These are phyloP conservation scores for Nesometra sesokonis DNA, from an alignment of 35 echinoderm and acorn worm species.

Conservation along the genomic window DNA sequence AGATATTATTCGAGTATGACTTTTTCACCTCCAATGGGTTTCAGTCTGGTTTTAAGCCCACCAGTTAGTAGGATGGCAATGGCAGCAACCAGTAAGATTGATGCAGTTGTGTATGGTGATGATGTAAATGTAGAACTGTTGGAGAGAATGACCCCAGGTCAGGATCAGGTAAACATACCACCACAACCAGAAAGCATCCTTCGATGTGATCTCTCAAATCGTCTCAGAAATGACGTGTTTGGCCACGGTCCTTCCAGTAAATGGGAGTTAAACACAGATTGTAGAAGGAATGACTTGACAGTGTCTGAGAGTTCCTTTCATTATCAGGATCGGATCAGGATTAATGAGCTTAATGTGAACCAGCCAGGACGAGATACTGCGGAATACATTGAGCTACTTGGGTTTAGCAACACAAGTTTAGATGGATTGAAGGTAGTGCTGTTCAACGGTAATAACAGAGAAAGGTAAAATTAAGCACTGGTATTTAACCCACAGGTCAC, in stretches of 20 bases:
- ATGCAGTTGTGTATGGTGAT: slow-evolving; percentile 38
- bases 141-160: background rate
- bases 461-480: too few relatives aligned
- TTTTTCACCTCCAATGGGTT: slow-evolving; percentile 28
- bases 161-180: background rate
- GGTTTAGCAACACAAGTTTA: background rate
- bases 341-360: slow-evolving; percentile 61
- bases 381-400: slow-evolving; percentile 50
- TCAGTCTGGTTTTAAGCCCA: slow-evolving; percentile 57
- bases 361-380: background rate
- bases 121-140: background rate
- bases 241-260: slow-evolving; percentile 41
- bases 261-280: slow-evolving; percentile 45
- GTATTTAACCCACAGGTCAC: too few relatives aligned
- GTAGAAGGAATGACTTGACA: slow-evolving; percentile 29
- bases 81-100: background rate
- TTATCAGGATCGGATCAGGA: slow-evolving; percentile 46
- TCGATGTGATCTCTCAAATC: background rate
- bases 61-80: background rate
- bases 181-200: background rate
- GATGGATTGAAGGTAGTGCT: slow-evolving; percentile 13
- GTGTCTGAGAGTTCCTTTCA: slow-evolving; percentile 50
- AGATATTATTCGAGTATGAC: too few relatives aligned
- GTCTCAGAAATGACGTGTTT: slow-evolving; percentile 21
- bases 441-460: slow-evolving; percentile 51